These are phyloP conservation scores for Sebastes matsubarae DNA, from an alignment of 2,797 vertebrate genomes.

Conservation along the genomic window DNA sequence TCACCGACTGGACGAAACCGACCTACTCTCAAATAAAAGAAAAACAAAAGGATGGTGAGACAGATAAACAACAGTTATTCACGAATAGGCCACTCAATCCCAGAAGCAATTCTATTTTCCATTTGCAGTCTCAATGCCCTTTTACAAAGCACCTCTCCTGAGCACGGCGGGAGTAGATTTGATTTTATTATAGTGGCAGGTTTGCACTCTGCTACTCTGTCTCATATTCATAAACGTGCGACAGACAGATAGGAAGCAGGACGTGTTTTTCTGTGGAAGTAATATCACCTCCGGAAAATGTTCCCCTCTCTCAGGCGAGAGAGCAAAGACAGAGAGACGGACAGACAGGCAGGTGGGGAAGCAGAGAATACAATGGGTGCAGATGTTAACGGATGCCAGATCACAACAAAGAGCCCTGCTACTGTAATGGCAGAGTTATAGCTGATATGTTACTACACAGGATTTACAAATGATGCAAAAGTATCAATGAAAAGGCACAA, in stretches of 20 bases:
- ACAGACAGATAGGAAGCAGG: conserved; percentile 21
- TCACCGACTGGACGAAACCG: background rate
- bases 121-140: conserved; percentile 23
- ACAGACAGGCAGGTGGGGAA: background rate
- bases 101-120: conserved; percentile 55
- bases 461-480: background rate
- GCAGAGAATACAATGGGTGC: background rate
- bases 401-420: background rate
- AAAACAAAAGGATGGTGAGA: background rate
- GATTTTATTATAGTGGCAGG: conserved; percentile 37
- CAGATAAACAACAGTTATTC: background rate
- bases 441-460: background rate
- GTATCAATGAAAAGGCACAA: background rate
- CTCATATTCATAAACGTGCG: conserved; percentile 27
- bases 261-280: conserved; percentile 31
- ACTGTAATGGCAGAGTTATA: background rate
- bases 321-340: background rate
- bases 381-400: conserved; percentile 9
- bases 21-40: background rate
- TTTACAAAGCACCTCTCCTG: conserved; percentile 28
- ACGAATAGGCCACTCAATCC: conserved; percentile 2
- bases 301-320: conserved; percentile 13
- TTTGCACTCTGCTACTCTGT: conserved; percentile 11
- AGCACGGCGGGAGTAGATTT: background rate
- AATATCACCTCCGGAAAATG: conserved; percentile 41